These are phyloP conservation scores for Calosoma granatense DNA, from an alignment of 1,140 invertebrate species.

Conservation along the genomic window DNA sequence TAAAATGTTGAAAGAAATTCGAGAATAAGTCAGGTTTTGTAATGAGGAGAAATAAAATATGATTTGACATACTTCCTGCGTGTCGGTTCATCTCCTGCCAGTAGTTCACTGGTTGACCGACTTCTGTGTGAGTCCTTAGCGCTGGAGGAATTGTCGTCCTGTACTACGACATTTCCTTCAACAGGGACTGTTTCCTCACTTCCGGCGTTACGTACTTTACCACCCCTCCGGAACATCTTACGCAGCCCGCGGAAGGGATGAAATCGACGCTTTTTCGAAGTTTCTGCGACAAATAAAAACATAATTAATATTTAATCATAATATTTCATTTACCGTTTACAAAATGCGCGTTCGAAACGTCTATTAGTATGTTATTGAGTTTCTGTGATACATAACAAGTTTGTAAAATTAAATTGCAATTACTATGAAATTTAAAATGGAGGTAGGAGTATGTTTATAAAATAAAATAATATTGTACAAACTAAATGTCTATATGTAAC, in stretches of 20 bases:
- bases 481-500: too few relatives aligned
- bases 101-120: constrained; percentile 56
- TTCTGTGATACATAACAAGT: too few relatives aligned
- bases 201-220: constrained; percentile 24
- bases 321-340: too few relatives aligned
- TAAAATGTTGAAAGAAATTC: too few relatives aligned
- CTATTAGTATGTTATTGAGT: neutral
- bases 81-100: constrained; percentile 40
- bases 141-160: constrained; percentile 12
- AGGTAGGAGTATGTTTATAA: too few relatives aligned
- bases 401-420: too few relatives aligned
- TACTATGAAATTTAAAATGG: too few relatives aligned
- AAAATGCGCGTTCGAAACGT: too few relatives aligned
- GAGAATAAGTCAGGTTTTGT: too few relatives aligned
- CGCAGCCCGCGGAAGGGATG: constrained; percentile 51
- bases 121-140: constrained; percentile 44
- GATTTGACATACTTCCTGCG: constrained; percentile 28
- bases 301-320: too few relatives aligned
- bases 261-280: constrained; percentile 51
- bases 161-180: constrained; percentile 34
- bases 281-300: constrained; percentile 37
- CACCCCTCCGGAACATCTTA: constrained; percentile 52
- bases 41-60: too few relatives aligned
- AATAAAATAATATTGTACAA: too few relatives aligned
- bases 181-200: constrained; percentile 20